A percentile compares a stretch with the other conserved stretches of the same genome.
phyloP scores from a whole-genome alignment of 2,113 vertebrate species.

The Scopus umbretta region DNA sequence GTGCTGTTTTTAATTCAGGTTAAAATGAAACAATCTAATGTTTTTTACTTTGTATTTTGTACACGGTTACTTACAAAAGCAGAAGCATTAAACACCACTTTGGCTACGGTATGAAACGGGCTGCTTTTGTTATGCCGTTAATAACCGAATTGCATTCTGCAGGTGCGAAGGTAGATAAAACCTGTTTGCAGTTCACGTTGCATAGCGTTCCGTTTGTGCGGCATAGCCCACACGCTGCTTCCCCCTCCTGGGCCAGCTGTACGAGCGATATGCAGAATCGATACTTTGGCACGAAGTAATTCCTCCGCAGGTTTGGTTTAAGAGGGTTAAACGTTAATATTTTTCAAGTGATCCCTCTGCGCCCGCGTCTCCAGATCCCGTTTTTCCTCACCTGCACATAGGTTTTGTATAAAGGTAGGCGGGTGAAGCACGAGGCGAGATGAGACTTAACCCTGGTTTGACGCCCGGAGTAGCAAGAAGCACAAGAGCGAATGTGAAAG shows the following conservation, averaged over 20 bases:
- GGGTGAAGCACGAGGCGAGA: background rate
- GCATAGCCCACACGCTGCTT: fast-evolving
- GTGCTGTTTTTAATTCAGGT: background rate
- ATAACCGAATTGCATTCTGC: background rate
- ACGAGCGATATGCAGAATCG: background rate
- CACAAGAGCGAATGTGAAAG: background rate
- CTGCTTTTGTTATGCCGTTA: background rate
- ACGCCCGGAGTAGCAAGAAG: background rate
- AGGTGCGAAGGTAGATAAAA: background rate
- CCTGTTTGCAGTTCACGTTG: background rate
- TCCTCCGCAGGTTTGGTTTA: background rate
- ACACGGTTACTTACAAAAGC: background rate
- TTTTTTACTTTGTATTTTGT: slow-evolving; percentile 47
- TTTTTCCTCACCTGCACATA: background rate
- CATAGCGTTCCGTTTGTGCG: fast-evolving
- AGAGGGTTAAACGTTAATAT: background rate
- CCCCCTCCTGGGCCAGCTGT: background rate
- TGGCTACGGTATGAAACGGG: background rate
- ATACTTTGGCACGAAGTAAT: background rate
- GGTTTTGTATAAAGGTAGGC: background rate
- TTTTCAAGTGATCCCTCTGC: background rate
- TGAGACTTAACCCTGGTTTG: background rate
- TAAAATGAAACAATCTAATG: background rate
- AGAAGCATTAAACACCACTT: slow-evolving; percentile 36
- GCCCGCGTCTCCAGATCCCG: background rate